Conservation (phyloP, 2,797 vertebrate species). For the Poeciliopsis presidionis region DNA sequence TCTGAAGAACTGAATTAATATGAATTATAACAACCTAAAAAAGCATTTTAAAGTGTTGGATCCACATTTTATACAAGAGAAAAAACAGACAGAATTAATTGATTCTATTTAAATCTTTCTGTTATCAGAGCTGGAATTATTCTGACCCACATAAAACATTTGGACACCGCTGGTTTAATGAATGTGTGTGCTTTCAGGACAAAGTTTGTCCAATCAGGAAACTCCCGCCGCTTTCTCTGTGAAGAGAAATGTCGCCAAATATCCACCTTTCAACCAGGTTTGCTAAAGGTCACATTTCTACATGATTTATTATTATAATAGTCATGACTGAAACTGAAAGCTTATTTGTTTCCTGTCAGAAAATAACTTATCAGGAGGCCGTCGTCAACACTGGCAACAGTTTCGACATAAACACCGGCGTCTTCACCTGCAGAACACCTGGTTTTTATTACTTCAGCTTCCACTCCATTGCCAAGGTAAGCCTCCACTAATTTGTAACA, state of each 20-base stretch:
- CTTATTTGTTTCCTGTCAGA: conserved; percentile 28
- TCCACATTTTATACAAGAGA: too few relatives aligned
- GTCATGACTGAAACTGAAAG: not conserved
- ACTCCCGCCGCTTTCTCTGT: conserved; percentile 55
- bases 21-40: too few relatives aligned
- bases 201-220: not conserved
- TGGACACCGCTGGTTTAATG: not conserved
- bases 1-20: too few relatives aligned
- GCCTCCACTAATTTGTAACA: too few relatives aligned
- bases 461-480: conserved; percentile 56
- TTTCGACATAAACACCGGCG: conserved; percentile 13
- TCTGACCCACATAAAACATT: not conserved
- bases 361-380: conserved; percentile 7
- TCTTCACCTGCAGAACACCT: conserved; percentile 54
- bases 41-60: too few relatives aligned
- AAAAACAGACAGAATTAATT: too few relatives aligned
- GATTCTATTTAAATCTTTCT: too few relatives aligned
- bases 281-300: not conserved
- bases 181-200: conserved; percentile 12
- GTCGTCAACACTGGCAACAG: conserved; percentile 31
- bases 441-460: conserved; percentile 73
- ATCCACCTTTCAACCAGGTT: conserved; percentile 32
- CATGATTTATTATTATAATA: not conserved
- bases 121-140: too few relatives aligned
- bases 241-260: conserved; percentile 8